Evolutionary conservation across 2,888 invertebrate genomes (phyloP).

Genomic region (Prenolepis imparis): DNA sequence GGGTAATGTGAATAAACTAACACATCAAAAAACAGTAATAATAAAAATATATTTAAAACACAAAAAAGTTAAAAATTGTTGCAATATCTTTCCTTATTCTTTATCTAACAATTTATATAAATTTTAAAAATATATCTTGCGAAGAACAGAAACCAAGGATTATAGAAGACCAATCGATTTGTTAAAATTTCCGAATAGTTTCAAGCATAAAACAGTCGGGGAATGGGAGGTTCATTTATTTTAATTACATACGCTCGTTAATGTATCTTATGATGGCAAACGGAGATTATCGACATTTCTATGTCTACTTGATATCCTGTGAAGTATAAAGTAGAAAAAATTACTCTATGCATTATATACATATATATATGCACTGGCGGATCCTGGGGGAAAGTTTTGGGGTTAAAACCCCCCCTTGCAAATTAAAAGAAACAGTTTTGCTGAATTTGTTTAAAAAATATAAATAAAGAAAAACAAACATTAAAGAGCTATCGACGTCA

Average conservation of each 20-base stretch:
- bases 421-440: too few species aligned
- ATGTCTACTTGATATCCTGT: conserved; percentile 11
- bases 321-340: conserved; percentile 40
- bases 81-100: neutral
- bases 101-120: conserved; percentile 14
- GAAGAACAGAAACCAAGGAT: conserved; percentile 49
- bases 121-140: conserved; percentile 9
- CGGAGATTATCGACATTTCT: conserved; percentile 60
- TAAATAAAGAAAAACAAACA: too few species aligned
- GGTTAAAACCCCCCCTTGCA: too few species aligned
- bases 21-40: neutral
- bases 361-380: too few species aligned
- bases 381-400: too few species aligned
- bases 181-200: conserved; percentile 74
- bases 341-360: conserved; percentile 43
- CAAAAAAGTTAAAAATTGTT: neutral
- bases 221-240: conserved; percentile 70
- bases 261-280: conserved; percentile 62
- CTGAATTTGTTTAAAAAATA: too few species aligned
- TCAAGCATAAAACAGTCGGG: conserved; percentile 25
- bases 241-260: conserved; percentile 73
- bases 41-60: neutral
- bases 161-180: conserved; percentile 70
- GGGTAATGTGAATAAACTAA: neutral
- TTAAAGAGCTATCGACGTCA: too few species aligned